Evolutionary conservation across 2,113 vertebrate genomes (phyloP).

Genomic region (Taurulus bubalis): DNA sequence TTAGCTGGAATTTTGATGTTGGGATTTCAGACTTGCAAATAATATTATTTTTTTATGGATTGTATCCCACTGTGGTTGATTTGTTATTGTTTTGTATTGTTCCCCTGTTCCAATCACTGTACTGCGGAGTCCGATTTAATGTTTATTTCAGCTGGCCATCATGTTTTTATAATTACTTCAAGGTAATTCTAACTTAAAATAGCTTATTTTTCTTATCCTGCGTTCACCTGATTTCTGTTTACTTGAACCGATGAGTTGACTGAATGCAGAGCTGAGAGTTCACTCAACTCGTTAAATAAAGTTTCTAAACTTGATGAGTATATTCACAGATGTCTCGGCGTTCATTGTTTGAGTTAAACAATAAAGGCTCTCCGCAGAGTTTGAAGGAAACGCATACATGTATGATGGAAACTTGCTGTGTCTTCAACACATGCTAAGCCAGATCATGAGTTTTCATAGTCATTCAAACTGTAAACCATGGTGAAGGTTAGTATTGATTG

Average conservation of each 20-base stretch:
- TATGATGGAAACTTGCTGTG: too few relatives aligned
- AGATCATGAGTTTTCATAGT: not conserved
- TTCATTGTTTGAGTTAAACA: not conserved
- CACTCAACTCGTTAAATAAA: not conserved
- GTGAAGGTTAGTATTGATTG: not conserved
- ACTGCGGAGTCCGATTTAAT: not conserved
- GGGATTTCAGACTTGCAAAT: constrained; percentile 32
- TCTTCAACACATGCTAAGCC: not conserved
- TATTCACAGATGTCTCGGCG: not conserved
- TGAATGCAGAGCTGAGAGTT: not conserved
- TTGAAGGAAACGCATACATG: not conserved
- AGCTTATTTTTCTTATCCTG: not conserved
- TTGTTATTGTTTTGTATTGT: not conserved
- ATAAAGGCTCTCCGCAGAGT: too few relatives aligned
- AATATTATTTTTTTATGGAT: constrained; percentile 49
- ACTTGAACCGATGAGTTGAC: not conserved
- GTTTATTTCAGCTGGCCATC: not conserved
- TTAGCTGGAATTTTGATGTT: constrained; percentile 37
- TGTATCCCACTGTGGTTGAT: not conserved
- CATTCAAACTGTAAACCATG: not conserved
- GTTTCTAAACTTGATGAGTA: not conserved
- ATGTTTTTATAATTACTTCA: not conserved
- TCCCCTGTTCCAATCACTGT: not conserved
- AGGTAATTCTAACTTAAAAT: not conserved
- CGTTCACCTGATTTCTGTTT: not conserved